Evolutionary conservation across 2,797 vertebrate genomes (phyloP).

Genomic region (Parauchenoglanis punctatus): DNA sequence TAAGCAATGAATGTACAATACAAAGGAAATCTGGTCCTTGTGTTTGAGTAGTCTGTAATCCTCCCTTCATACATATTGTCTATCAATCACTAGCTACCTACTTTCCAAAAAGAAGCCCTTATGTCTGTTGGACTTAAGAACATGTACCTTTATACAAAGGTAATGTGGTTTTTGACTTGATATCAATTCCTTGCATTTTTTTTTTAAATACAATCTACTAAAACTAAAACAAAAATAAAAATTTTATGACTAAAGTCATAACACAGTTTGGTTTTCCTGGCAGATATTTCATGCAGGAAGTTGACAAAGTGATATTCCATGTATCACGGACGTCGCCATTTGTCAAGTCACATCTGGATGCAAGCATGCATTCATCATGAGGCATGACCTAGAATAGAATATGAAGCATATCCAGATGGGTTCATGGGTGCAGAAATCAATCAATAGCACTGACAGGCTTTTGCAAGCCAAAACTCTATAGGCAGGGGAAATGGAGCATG

Average conservation of each 20-base stretch:
- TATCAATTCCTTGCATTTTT: neutral
- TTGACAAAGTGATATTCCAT: constrained; percentile 50
- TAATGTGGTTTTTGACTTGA: neutral
- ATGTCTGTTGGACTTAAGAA: neutral
- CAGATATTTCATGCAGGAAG: constrained; percentile 39
- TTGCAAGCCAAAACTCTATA: constrained; percentile 25
- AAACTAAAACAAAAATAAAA: neutral
- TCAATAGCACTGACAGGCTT: constrained; percentile 50
- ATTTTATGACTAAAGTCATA: neutral
- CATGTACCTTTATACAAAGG: neutral
- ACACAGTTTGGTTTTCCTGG: neutral
- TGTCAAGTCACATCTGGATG: constrained; percentile 52
- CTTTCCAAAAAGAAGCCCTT: neutral
- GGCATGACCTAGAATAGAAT: constrained; percentile 42
- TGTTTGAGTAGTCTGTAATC: neutral
- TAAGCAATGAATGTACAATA: neutral
- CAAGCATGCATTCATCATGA: constrained; percentile 48
- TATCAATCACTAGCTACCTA: neutral
- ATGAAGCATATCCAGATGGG: constrained; percentile 57
- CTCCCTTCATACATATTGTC: neutral
- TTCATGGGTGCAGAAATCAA: constrained; percentile 50
- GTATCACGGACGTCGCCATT: constrained; percentile 53
- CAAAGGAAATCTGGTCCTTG: neutral
- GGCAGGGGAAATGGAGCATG: constrained; percentile 42
- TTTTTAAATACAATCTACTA: neutral